Evolutionary conservation across 2,888 invertebrate species (phyloP).

Genomic region (Uloborus plumipes): DNA sequence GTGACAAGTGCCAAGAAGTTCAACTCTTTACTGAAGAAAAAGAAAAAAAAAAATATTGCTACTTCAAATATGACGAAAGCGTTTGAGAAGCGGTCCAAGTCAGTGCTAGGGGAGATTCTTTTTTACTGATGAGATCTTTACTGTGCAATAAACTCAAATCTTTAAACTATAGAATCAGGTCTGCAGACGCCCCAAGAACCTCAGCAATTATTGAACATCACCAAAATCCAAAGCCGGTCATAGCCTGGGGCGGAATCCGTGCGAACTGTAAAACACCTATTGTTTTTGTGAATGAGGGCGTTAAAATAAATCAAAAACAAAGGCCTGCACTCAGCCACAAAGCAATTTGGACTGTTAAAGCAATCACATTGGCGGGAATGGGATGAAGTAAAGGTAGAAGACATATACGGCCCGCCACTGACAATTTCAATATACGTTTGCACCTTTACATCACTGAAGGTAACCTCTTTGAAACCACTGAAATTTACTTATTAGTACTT

Average conservation of each 20-base stretch:
- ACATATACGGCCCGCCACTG: too few species aligned
- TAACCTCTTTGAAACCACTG: background rate
- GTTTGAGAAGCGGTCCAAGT: too few species aligned
- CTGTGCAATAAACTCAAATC: too few species aligned
- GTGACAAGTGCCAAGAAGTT: too few species aligned
- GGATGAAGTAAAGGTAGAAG: background rate
- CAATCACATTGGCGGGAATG: background rate
- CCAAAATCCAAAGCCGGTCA: constrained; percentile 4
- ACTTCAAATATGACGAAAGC: too few species aligned
- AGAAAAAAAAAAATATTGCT: too few species aligned
- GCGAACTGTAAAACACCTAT: background rate
- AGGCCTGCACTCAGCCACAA: background rate
- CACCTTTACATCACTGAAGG: background rate
- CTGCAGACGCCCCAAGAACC: background rate
- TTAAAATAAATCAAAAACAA: background rate
- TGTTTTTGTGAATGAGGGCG: background rate
- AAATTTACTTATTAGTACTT: background rate
- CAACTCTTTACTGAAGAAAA: too few species aligned
- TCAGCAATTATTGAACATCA: background rate
- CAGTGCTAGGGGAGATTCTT: too few species aligned
- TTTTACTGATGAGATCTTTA: too few species aligned
- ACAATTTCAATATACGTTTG: background rate
- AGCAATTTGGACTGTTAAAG: background rate
- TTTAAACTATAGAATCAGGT: too few species aligned
- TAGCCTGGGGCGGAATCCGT: background rate